phyloP scores from a whole-genome alignment of 2,888 invertebrate genomes.

The Lysandra bellargus region DNA sequence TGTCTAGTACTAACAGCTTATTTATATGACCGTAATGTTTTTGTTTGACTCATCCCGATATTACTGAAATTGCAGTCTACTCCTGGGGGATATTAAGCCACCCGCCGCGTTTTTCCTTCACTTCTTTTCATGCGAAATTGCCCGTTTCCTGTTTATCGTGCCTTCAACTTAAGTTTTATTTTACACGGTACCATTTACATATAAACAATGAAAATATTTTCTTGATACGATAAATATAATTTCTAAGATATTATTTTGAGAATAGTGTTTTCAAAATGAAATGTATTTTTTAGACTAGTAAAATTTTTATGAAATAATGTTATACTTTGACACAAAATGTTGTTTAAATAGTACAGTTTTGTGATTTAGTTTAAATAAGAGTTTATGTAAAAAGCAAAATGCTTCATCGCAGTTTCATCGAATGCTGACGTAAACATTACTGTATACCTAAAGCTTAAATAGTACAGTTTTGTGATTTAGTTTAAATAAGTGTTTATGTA shows the following conservation, averaged over 20 bases:
- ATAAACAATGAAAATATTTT: constrained; percentile 1
- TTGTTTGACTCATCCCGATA: constrained; percentile 61
- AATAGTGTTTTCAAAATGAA: too few relatives aligned
- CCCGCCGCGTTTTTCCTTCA: constrained; percentile 57
- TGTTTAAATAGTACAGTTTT: not conserved
- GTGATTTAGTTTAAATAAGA: too few relatives aligned
- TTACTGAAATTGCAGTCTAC: constrained; percentile 68
- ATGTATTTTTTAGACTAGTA: not conserved
- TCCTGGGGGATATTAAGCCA: constrained; percentile 72
- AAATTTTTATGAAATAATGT: too few relatives aligned
- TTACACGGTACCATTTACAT: not conserved
- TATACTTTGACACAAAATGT: too few relatives aligned
- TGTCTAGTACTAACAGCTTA: constrained; percentile 39
- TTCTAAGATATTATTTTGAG: too few relatives aligned
- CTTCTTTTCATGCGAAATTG: constrained; percentile 57
- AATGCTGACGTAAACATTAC: not conserved
- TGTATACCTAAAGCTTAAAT: not conserved
- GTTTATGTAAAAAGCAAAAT: not conserved
- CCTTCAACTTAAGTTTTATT: constrained; percentile 42
- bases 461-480: too few relatives aligned
- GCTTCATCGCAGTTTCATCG: not conserved
- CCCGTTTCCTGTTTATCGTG: constrained; percentile 65
- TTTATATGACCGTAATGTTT: constrained; percentile 64
- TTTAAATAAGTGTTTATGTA: too few relatives aligned
- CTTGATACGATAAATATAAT: not conserved